phyloP scores from a whole-genome alignment of 2,113 vertebrate species.

The Gymnogyps californianus region DNA sequence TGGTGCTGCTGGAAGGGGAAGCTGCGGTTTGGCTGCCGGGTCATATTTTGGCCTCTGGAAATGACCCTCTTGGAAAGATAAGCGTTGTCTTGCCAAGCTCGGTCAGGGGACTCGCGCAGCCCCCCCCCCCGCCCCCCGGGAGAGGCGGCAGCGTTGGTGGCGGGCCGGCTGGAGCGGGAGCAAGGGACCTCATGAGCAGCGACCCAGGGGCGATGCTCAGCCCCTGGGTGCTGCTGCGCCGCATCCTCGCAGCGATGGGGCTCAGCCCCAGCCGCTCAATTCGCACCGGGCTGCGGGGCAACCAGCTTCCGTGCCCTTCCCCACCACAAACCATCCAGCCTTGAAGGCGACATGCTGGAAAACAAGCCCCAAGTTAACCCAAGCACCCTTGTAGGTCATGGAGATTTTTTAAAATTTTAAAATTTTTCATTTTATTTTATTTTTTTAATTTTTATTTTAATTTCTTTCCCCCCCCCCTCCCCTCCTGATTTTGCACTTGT shows the following conservation, averaged over 20 bases:
- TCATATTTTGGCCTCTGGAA: background rate
- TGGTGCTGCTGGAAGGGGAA: background rate
- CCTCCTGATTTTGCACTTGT: background rate
- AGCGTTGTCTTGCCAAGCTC: background rate
- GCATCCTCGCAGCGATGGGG: accelerated
- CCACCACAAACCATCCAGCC: background rate
- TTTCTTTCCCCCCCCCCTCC: too few relatives aligned
- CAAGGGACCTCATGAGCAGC: background rate
- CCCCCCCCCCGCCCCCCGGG: accelerated
- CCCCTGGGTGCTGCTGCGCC: background rate
- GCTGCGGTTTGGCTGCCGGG: background rate
- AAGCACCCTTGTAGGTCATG: background rate
- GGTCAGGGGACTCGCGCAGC: accelerated
- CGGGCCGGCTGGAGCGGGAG: background rate
- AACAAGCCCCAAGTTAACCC: background rate
- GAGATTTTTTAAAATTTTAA: background rate
- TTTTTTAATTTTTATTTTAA: background rate
- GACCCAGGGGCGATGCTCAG: accelerated
- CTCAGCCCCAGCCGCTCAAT: background rate
- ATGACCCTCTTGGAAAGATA: background rate
- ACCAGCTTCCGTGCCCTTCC: accelerated
- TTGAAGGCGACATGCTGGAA: accelerated
- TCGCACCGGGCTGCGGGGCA: background rate
- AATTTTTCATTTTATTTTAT: background rate
- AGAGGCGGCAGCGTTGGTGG: background rate